A percentile compares a stretch with the other conserved stretches of the same genome.
phyloP scores from a whole-genome alignment of 1,140 invertebrate species.

The Trinorchestia longiramus region DNA sequence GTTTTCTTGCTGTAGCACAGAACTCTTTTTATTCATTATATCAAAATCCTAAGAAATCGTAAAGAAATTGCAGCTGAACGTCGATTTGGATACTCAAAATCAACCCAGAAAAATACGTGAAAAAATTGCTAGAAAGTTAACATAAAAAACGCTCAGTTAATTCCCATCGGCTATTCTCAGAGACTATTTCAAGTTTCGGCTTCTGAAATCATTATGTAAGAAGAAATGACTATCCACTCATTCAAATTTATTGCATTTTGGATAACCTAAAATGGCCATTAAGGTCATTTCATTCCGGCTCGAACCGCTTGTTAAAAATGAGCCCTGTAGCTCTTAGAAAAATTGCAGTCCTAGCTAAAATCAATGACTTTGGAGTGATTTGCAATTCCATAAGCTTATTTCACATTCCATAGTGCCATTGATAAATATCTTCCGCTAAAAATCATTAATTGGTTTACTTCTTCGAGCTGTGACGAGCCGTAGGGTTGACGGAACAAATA shows the following conservation, averaged over 20 bases:
- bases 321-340: background rate
- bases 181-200: background rate
- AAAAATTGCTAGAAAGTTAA: background rate
- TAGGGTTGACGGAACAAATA: background rate
- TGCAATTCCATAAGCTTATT: conserved; percentile 16
- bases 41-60: background rate
- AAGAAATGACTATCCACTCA: background rate
- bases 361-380: conserved; percentile 3
- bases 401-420: background rate
- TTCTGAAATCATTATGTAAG: background rate
- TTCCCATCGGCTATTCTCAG: background rate
- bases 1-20: no score
- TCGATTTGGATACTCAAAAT: background rate
- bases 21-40: no score
- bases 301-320: background rate
- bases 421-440: conserved; percentile 25
- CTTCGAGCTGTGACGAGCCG: background rate
- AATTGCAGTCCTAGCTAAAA: background rate
- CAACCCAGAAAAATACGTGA: background rate
- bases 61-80: background rate
- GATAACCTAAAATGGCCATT: background rate
- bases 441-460: background rate
- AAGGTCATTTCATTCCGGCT: background rate
- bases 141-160: background rate
- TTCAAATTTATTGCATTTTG: background rate